Conservation (phyloP, 2,113 vertebrate genomes). For the Varanus komodoensis region DNA sequence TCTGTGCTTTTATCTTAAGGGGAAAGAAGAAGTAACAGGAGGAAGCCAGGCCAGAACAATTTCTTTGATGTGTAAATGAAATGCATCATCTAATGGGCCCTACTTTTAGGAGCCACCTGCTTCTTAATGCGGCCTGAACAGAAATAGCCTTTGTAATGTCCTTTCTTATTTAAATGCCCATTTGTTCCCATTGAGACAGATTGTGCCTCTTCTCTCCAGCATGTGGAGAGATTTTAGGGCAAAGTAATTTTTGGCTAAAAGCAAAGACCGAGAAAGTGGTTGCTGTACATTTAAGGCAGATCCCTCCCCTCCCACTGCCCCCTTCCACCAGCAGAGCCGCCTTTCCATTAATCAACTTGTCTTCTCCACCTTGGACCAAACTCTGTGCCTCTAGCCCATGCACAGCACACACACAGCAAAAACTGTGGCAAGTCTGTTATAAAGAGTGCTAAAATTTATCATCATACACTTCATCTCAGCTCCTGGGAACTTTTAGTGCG, state of each 20-base stretch:
- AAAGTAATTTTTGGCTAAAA: slow-evolving; percentile 35
- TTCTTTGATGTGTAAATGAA: slow-evolving; percentile 21
- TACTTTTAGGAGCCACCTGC: background rate
- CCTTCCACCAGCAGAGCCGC: background rate
- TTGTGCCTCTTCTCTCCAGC: slow-evolving; percentile 29
- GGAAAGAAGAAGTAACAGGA: background rate
- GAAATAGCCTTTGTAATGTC: slow-evolving; percentile 30
- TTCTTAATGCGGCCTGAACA: slow-evolving; percentile 12
- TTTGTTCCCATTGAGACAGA: slow-evolving; percentile 34
- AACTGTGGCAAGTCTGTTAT: background rate
- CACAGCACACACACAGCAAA: accelerated
- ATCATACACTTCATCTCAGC: background rate
- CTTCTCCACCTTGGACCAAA: accelerated
- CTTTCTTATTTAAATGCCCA: background rate
- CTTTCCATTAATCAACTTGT: background rate
- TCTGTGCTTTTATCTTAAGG: background rate
- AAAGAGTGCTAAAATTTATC: background rate
- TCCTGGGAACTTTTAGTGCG: background rate
- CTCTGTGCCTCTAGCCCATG: background rate
- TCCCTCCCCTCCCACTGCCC: slow-evolving; percentile 23
- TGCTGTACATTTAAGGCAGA: background rate
- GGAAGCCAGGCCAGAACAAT: background rate
- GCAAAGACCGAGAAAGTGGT: slow-evolving; percentile 12
- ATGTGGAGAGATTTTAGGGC: slow-evolving; percentile 46
- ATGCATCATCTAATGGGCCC: slow-evolving; percentile 17